Base-by-base conservation (phyloP, 2,888 invertebrate species). In the Ptycholaimellus sp. region DNA sequence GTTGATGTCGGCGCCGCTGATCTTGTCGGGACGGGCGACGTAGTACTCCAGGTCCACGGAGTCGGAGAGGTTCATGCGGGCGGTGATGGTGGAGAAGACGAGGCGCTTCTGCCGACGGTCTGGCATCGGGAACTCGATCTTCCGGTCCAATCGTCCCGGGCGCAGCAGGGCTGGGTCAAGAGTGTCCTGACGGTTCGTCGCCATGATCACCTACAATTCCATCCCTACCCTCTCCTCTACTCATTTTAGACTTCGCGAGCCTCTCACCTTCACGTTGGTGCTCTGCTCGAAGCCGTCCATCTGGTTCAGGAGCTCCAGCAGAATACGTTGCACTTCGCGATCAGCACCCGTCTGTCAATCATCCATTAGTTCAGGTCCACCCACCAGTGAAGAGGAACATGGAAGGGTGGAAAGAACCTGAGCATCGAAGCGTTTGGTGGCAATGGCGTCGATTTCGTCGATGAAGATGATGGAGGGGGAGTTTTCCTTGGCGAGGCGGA, bases 241-340 rank as follows among this genome's bases (percentile, higher is more conserved):
- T 23, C 6, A 23, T 9, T 9, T 9, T 23, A 23, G 13, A 23
- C 14, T 9, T 30, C 11, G 14, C 5, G 30, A 32, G 14, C n/a
- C 16, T 9, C 42, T 41, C 52, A 70, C 90, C 70, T 99, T 96
- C 14, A 96, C 93, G 66, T 99, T 96, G n/a, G 93, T 90, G 2
- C 87, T 90, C 63, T 96, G 93, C 65, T 99, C 96, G 60, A 96
- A 96, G 35, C 96, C 96, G 63, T 96, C 96, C 96, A 96, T 96
- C 64, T 96, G 96, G 66, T 99, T 96, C 6, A 96, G 68, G 38
- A 96, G 67, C 58, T 99, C 96, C 17, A 96, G 66, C 21, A 96
- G 65, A 60, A 96, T 99, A 64, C 96, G 73, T 60, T 96, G 96
- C 0, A 96, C 93, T 63, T 96, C 45, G 11, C 21, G 25, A 23